A percentile compares a stretch with the other conserved stretches of the same genome.
Conservation (phyloP, 1,140 invertebrate genomes). For the Microplitis demolitor region DNA sequence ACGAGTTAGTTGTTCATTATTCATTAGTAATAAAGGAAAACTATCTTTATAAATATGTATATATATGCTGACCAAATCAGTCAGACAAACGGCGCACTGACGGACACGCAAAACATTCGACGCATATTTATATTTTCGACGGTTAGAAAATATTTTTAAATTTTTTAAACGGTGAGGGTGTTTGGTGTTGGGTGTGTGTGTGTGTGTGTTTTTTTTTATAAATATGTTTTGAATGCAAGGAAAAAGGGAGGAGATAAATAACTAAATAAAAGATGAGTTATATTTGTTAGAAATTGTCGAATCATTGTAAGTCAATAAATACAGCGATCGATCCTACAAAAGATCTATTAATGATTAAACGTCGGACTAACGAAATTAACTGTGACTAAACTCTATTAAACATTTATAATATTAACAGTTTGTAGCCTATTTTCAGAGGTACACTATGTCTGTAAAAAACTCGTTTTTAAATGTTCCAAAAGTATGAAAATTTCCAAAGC, state of each 20-base stretch:
- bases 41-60: neutral
- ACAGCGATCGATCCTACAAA: slow-evolving; percentile 51
- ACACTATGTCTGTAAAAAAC: too few relatives aligned
- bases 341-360: slow-evolving; percentile 56
- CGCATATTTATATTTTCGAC: too few relatives aligned
- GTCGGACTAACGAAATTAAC: slow-evolving; percentile 59
- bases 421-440: too few relatives aligned
- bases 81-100: too few relatives aligned
- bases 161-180: too few relatives aligned
- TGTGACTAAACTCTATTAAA: slow-evolving; percentile 57
- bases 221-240: neutral
- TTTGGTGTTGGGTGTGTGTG: too few relatives aligned
- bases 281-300: slow-evolving; percentile 44
- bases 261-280: neutral
- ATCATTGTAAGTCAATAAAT: slow-evolving; percentile 59
- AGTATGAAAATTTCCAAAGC: too few relatives aligned
- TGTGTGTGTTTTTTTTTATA: too few relatives aligned
- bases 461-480: too few relatives aligned
- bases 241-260: neutral
- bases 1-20: slow-evolving; percentile 47
- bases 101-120: too few relatives aligned
- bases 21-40: neutral
- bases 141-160: too few relatives aligned
- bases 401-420: too few relatives aligned
- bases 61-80: neutral